Evolutionary conservation across 2,113 vertebrate species (phyloP), one percentile per base, ranked within the genome.

Genomic region (Stigmatopora nigra): DNA sequence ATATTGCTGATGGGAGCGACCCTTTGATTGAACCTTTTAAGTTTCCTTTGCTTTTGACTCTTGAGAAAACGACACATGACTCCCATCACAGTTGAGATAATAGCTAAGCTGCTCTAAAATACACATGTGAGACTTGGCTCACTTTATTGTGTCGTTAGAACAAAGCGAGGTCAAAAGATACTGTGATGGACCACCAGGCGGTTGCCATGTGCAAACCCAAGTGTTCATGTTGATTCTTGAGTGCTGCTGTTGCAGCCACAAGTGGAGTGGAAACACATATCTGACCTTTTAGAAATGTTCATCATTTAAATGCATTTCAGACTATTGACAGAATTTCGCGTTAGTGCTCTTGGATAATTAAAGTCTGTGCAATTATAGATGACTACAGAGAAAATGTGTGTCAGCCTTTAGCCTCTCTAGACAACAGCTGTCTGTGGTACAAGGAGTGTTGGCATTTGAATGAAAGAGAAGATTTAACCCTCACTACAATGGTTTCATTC

Each of bases 401-500:
- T 49, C 25, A 61, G 67, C 67, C 53, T 52, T 69, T 62, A 65
- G 73, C 55, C 59, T 68, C n/a, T n/a, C 52, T 17, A 74, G 66
- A 80, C 79, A 81, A 57, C 85, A 80, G 82, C 75, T 82, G 75
- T 78, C 65, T 84, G 78, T 77, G 77, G 19, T 49, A 58, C 45
- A 13, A 20, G 64, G 22, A 25, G 60, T 6, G 61, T 60, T 60
- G 70, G 55, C 7, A 19, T 61, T 63, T 58, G 41, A 65, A 64
- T 69, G 67, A 70, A 64, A 58, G 63, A 36, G 63, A 77, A 51
- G 63, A 75, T 77, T 61, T 76, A 76, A 82, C 56, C 15, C 19
- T 76, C 35, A 51, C 61, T 38, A 85, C 83, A 85, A 83, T 77
- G 69, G 65, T 31, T 51, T 59, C 78, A 78, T 86, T 87, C 81